Evolutionary conservation across 2,888 invertebrate genomes (phyloP).

Genomic region (Diploptera punctata): DNA sequence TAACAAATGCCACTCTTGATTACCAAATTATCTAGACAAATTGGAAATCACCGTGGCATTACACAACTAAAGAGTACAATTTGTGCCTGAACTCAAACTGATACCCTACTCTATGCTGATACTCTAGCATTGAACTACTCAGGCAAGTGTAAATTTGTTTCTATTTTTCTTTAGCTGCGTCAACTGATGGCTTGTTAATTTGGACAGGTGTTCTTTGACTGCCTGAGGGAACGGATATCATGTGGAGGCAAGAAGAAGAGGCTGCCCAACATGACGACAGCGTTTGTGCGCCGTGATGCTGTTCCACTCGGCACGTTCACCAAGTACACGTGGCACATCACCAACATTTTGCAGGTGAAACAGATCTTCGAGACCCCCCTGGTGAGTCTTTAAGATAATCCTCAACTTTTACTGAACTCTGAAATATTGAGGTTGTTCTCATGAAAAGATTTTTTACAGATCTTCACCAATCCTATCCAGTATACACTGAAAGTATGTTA

Average conservation of each 20-base stretch:
- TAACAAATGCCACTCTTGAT: no score
- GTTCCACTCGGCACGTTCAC: slow-evolving; percentile 71
- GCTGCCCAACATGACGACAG: slow-evolving; percentile 68
- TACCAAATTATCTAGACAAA: no score
- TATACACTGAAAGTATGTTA: no score
- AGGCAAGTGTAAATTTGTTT: slow-evolving; percentile 34
- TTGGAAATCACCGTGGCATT: no score
- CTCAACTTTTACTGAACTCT: no score
- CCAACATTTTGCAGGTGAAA: slow-evolving; percentile 72
- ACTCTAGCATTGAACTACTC: no score
- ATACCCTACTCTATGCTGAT: background rate
- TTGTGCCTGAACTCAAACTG: background rate
- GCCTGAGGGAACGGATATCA: slow-evolving; percentile 73
- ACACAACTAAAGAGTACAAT: no score
- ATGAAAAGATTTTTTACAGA: no score
- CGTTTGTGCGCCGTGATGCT: slow-evolving; percentile 64
- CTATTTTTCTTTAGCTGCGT: slow-evolving; percentile 44
- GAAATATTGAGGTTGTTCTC: no score
- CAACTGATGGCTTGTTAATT: no score
- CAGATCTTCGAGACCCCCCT: slow-evolving; percentile 74
- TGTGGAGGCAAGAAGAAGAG: slow-evolving; percentile 66
- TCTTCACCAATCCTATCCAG: no score
- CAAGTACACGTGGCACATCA: slow-evolving; percentile 75
- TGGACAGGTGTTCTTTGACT: slow-evolving; percentile 73
- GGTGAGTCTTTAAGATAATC: no score